Evolutionary conservation across 2,888 invertebrate genomes (phyloP).

Genomic region (Eurytoma californica): DNA sequence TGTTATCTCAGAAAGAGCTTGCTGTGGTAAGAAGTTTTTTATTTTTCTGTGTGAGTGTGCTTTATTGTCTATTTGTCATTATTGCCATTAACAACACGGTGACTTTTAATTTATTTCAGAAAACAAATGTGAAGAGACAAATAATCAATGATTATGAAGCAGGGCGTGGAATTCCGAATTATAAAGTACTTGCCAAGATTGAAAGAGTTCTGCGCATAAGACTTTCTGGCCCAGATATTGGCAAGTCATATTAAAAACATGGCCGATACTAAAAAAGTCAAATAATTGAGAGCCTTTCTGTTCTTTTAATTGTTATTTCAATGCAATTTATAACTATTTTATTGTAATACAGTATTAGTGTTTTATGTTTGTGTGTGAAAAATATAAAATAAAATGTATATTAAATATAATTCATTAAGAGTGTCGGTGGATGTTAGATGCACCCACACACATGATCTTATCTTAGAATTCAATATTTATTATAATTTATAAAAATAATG

Average conservation of each 20-base stretch:
- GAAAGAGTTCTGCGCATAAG: constrained; percentile 96
- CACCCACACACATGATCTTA: too few species aligned
- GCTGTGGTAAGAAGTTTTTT: constrained; percentile 81
- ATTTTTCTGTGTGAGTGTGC: constrained; percentile 15
- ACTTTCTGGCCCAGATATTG: constrained; percentile 96
- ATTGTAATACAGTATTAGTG: constrained; percentile 60
- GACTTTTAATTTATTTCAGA: constrained; percentile 76
- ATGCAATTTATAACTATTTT: constrained; percentile 58
- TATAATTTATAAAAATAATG: constrained; percentile 49
- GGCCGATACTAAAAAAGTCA: constrained; percentile 83
- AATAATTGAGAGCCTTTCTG: constrained; percentile 58
- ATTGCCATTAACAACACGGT: neutral
- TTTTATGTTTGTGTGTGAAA: constrained; percentile 61
- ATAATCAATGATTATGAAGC: constrained; percentile 98
- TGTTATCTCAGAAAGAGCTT: constrained; percentile 97
- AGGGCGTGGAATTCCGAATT: constrained; percentile 98
- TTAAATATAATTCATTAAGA: constrained; percentile 55
- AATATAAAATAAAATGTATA: constrained; percentile 60
- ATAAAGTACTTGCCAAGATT: constrained; percentile 95
- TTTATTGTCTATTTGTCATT: neutral
- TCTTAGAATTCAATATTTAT: too few species aligned
- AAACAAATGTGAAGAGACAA: constrained; percentile 98
- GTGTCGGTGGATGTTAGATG: too few species aligned
- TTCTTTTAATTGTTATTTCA: constrained; percentile 62
- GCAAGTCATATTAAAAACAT: constrained; percentile 82